Evolutionary conservation across 2,113 vertebrate genomes (phyloP).

Genomic region (Todiramphus saurophagus): DNA sequence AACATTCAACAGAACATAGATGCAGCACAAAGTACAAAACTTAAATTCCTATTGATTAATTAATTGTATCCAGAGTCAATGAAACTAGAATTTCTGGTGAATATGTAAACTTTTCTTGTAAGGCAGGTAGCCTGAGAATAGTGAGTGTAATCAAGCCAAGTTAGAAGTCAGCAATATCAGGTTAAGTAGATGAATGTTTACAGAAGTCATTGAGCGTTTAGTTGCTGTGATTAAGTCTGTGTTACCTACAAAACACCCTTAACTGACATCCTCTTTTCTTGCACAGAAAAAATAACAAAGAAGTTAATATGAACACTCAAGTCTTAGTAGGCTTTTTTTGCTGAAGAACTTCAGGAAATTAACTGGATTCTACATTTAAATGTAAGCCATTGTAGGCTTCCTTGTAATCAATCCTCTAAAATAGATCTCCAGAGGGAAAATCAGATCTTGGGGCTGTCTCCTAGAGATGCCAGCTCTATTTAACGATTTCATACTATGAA

Average conservation of each 20-base stretch:
- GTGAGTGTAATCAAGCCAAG: not conserved
- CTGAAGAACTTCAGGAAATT: not conserved
- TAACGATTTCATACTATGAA: not conserved
- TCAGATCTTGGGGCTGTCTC: not conserved
- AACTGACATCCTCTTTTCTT: not conserved
- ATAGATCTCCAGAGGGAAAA: not conserved
- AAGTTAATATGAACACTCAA: not conserved
- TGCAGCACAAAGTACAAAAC: slow-evolving; percentile 36
- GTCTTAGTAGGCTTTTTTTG: not conserved
- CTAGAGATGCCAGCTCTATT: not conserved
- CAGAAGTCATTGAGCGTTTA: not conserved
- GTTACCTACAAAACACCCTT: not conserved
- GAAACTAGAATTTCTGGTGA: slow-evolving; percentile 28
- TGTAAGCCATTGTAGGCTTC: not conserved
- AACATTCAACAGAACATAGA: slow-evolving; percentile 61
- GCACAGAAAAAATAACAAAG: not conserved
- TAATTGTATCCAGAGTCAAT: slow-evolving; percentile 54
- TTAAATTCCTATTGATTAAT: slow-evolving; percentile 67
- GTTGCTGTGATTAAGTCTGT: not conserved
- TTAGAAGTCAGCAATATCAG: not conserved
- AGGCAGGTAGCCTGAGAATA: not conserved
- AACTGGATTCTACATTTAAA: not conserved
- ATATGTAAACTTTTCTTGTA: slow-evolving; percentile 9
- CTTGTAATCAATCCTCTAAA: not conserved
- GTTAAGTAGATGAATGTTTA: not conserved